Percentiles rank a stretch among this genome's conserved stretches.
Conservation (phyloP, 2,113 vertebrate genomes). For the Struthidea cinerea region DNA sequence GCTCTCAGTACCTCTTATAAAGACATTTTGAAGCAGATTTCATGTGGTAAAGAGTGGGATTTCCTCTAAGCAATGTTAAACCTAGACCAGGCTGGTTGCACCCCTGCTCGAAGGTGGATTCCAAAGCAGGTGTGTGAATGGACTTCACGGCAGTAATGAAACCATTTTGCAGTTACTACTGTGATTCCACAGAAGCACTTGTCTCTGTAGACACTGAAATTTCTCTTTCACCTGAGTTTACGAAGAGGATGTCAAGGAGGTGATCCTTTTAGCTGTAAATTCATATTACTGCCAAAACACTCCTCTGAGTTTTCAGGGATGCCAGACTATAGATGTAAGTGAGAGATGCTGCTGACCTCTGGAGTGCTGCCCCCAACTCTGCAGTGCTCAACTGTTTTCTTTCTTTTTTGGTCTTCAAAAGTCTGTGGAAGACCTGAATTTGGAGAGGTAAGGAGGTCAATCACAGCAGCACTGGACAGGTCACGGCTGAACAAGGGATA, state of each 20-base stretch:
- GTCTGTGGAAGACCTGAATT: background rate
- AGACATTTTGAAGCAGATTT: background rate
- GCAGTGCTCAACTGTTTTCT: background rate
- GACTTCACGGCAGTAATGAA: accelerated
- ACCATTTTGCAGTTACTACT: background rate
- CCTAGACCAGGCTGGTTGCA: background rate
- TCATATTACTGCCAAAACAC: background rate
- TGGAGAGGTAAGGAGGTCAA: background rate
- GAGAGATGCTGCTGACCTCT: background rate
- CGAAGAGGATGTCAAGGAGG: background rate
- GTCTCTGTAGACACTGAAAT: background rate
- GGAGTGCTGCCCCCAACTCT: background rate
- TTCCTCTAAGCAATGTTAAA: background rate
- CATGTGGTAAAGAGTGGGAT: background rate
- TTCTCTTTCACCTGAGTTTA: background rate
- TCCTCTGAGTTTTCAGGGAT: background rate
- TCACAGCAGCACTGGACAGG: background rate
- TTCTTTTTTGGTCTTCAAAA: background rate
- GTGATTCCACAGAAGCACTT: background rate
- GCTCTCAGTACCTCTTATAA: background rate
- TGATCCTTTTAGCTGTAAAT: background rate
- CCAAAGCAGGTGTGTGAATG: accelerated
- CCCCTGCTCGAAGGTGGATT: background rate
- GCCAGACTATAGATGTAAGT: background rate
- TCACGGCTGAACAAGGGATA: background rate